These are phyloP conservation scores for Cataglyphis cursor DNA, from an alignment of 2,888 invertebrate genomes.

Conservation along the genomic window DNA sequence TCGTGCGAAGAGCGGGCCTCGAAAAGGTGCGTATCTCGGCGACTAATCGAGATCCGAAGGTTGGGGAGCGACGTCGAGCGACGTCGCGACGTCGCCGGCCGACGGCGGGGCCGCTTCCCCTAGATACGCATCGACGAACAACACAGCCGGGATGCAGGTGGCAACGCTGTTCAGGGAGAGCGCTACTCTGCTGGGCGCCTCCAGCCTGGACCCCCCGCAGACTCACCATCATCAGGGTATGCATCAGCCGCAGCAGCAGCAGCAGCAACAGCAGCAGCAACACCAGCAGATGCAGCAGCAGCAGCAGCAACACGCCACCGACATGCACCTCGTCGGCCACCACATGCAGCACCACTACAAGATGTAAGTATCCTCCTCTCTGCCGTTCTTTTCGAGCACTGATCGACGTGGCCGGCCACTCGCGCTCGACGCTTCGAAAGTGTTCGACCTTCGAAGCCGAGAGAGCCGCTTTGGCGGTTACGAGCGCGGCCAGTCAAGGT, in stretches of 20 bases:
- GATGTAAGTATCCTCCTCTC: slow-evolving; percentile 81
- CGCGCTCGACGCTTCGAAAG: slow-evolving; percentile 49
- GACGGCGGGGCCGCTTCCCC: slow-evolving; percentile 29
- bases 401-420: slow-evolving; percentile 5
- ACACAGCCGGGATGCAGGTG: slow-evolving; percentile 89
- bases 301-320: slow-evolving; percentile 82
- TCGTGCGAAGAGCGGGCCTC: neutral
- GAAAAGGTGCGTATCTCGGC: neutral
- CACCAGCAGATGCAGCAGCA: slow-evolving; percentile 81
- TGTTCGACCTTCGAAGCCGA: slow-evolving; percentile 44
- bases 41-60: neutral
- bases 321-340: slow-evolving; percentile 83
- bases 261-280: slow-evolving; percentile 84
- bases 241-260: slow-evolving; percentile 79
- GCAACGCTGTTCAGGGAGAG: slow-evolving; percentile 91
- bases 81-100: slow-evolving; percentile 54
- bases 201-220: slow-evolving; percentile 88
- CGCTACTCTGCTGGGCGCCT: slow-evolving; percentile 90
- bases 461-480: neutral
- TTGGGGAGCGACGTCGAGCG: neutral
- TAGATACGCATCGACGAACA: neutral
- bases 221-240: slow-evolving; percentile 83
- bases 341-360: slow-evolving; percentile 86
- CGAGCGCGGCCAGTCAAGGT: slow-evolving; percentile 13
- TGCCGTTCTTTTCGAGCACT: slow-evolving; percentile 43